phyloP scores from a whole-genome alignment of 2,113 vertebrate species.

The Cynopterus brachyotis region DNA sequence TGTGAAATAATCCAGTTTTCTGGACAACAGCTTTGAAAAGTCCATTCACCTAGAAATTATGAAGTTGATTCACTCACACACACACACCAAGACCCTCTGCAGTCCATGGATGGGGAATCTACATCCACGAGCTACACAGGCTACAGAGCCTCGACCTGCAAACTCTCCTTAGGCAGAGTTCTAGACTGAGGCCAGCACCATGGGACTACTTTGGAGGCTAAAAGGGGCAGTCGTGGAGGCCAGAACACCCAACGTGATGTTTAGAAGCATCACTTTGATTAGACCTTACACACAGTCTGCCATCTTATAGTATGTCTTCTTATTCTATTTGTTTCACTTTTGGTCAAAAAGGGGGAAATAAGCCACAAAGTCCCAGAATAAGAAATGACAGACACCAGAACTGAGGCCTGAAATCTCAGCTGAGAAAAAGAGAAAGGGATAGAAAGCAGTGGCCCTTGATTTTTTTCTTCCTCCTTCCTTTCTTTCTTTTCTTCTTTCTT shows the following conservation, averaged over 20 bases:
- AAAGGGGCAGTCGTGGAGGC: rapidly evolving
- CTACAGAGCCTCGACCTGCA: neutral
- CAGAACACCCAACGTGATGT: neutral
- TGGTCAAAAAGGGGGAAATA: neutral
- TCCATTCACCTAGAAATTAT: neutral
- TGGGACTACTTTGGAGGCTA: neutral
- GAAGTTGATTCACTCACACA: neutral
- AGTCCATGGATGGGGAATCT: neutral
- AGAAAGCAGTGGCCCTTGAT: neutral
- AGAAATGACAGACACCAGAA: neutral
- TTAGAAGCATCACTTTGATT: neutral
- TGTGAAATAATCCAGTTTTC: neutral
- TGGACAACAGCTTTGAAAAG: neutral
- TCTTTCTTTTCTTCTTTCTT: neutral
- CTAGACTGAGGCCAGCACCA: neutral
- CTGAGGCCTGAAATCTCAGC: neutral
- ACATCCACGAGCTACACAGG: neutral
- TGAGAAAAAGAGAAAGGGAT: neutral
- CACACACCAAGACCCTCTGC: too few relatives aligned
- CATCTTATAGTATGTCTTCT: neutral
- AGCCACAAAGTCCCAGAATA: neutral
- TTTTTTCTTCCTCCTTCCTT: neutral
- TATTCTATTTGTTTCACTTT: neutral
- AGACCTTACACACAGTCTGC: neutral
- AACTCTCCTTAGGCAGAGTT: neutral